Conservation (phyloP, 2,113 vertebrate genomes). For the Anas platyrhynchos region DNA sequence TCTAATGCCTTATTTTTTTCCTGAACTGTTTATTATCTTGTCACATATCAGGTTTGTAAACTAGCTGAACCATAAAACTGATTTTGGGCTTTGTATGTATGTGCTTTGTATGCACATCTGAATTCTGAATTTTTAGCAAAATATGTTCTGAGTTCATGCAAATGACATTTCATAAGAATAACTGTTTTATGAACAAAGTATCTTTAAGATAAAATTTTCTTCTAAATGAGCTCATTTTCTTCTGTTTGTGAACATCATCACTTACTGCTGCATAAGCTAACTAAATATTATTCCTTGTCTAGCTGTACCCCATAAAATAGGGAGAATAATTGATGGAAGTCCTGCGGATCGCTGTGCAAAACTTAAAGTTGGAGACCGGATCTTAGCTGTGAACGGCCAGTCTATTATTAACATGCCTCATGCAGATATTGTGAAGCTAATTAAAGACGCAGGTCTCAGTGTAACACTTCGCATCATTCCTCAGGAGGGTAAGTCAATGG, state of each 20-base stretch:
- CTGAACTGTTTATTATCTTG: background rate
- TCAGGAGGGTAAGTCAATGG: conserved; percentile 91
- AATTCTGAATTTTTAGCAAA: background rate
- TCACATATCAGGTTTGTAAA: background rate
- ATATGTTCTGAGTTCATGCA: background rate
- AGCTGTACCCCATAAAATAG: conserved; percentile 98
- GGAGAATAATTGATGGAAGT: conserved; percentile 97
- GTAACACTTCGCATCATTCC: conserved; percentile 96
- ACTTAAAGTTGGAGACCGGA: conserved; percentile 97
- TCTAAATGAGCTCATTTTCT: background rate
- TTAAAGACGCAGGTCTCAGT: conserved; percentile 97
- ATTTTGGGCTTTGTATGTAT: background rate
- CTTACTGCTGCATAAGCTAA: background rate
- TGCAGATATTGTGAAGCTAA: conserved; percentile 98
- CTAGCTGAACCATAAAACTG: background rate
- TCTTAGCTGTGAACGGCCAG: conserved; percentile 96
- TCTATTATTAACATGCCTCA: conserved; percentile 98
- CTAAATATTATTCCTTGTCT: conserved; percentile 42
- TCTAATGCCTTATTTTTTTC: background rate
- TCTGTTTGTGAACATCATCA: background rate
- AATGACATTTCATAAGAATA: background rate
- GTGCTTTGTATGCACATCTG: background rate
- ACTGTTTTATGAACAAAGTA: background rate
- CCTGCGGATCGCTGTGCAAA: conserved; percentile 95
- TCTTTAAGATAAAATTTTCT: background rate